Evolutionary conservation across 1,140 invertebrate species (phyloP).

Genomic region (Chrysomallon squamiferum): DNA sequence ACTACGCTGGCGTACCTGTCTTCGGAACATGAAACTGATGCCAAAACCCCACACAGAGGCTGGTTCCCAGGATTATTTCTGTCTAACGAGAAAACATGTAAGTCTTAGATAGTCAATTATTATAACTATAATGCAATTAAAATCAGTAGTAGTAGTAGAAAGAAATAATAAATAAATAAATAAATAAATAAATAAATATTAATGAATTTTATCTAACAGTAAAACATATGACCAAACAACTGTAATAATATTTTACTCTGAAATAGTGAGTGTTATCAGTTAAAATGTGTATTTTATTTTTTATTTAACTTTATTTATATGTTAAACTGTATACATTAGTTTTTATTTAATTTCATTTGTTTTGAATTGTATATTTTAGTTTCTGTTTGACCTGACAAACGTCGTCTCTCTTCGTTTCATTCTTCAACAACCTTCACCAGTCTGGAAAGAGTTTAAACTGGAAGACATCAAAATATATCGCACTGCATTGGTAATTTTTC

Average conservation of each 20-base stretch:
- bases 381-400: constrained; percentile 48
- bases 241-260: too few relatives aligned
- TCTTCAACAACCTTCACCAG: constrained; percentile 67
- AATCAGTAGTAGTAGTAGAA: too few relatives aligned
- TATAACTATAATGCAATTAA: not conserved
- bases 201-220: too few relatives aligned
- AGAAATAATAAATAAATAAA: too few relatives aligned
- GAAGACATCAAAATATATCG: constrained; percentile 65
- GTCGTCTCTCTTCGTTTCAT: constrained; percentile 62
- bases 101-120: constrained; percentile 10
- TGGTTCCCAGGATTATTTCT: constrained; percentile 64
- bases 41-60: constrained; percentile 64
- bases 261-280: too few relatives aligned
- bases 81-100: constrained; percentile 64
- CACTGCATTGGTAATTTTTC: constrained; percentile 30
- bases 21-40: constrained; percentile 64
- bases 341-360: too few relatives aligned
- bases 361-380: constrained; percentile 35
- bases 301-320: too few relatives aligned
- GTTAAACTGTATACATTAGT: too few relatives aligned
- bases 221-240: too few relatives aligned
- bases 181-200: too few relatives aligned
- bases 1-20: constrained; percentile 63
- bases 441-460: constrained; percentile 67
- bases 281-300: too few relatives aligned